Evolutionary conservation across 2,888 invertebrate genomes (phyloP).

Genomic region (Tineola bisselliella): DNA sequence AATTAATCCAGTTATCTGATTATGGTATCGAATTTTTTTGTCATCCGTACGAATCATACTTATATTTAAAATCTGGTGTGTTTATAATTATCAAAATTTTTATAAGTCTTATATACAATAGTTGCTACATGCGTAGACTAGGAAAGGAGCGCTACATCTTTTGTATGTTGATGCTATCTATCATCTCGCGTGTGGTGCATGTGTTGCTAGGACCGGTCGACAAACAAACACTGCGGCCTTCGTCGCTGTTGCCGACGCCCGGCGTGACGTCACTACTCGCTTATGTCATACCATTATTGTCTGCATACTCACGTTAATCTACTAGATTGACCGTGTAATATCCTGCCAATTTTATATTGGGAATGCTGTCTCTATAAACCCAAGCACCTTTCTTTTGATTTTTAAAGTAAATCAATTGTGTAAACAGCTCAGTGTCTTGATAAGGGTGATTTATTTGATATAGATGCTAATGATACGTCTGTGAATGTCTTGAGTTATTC

Average conservation of each 20-base stretch:
- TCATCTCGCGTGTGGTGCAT: slow-evolving; percentile 27
- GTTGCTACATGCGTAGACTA: background rate
- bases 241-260: slow-evolving; percentile 51
- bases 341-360: slow-evolving; percentile 20
- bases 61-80: background rate
- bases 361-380: slow-evolving; percentile 13
- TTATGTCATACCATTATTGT: slow-evolving; percentile 54
- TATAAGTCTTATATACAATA: no score
- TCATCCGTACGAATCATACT: slow-evolving; percentile 14
- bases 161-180: slow-evolving; percentile 4
- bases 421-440: background rate
- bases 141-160: background rate
- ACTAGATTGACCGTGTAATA: slow-evolving; percentile 25
- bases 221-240: slow-evolving; percentile 38
- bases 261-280: slow-evolving; percentile 50
- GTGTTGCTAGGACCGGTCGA: slow-evolving; percentile 43
- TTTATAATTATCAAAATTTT: slow-evolving; percentile 13
- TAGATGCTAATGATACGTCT: slow-evolving; percentile 4
- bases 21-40: slow-evolving; percentile 14
- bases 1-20: background rate
- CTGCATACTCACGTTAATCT: slow-evolving; percentile 28
- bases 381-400: no score
- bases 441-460: background rate
- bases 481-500: background rate
- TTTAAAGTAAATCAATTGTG: no score